Evolutionary conservation across 2,888 invertebrate genomes (phyloP).

Genomic region (Hydriomena furcata): DNA sequence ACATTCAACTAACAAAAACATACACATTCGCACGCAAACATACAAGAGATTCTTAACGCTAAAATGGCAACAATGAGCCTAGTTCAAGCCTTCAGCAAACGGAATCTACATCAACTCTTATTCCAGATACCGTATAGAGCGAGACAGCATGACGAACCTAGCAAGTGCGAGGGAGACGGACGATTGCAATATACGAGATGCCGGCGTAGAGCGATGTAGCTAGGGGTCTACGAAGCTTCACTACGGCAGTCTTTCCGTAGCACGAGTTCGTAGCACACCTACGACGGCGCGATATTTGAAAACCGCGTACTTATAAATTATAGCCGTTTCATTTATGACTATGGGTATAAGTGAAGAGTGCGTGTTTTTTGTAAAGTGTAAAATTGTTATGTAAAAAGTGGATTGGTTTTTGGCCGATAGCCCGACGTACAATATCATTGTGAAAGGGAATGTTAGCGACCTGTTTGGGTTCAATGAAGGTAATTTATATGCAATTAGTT

Average conservation of each 20-base stretch:
- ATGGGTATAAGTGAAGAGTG: conserved; percentile 41
- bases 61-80: conserved; percentile 71
- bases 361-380: conserved; percentile 48
- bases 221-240: conserved; percentile 34
- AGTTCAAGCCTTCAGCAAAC: conserved; percentile 67
- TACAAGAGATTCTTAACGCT: conserved; percentile 35
- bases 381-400: conserved; percentile 78
- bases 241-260: conserved; percentile 71
- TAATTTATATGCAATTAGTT: conserved; percentile 31
- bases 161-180: conserved; percentile 27
- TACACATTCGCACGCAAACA: conserved; percentile 19
- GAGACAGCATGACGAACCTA: conserved; percentile 41
- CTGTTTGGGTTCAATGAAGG: conserved; percentile 74
- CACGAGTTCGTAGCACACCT: conserved; percentile 63
- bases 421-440: conserved; percentile 80
- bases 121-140: conserved; percentile 58
- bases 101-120: conserved; percentile 55
- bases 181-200: conserved; percentile 35
- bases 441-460: conserved; percentile 73
- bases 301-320: conserved; percentile 28
- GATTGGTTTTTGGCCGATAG: conserved; percentile 72
- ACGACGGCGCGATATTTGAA: conserved; percentile 43
- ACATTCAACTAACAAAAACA: not conserved
- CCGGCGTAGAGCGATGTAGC: conserved; percentile 43
- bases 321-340: not conserved